These are phyloP conservation scores for Platycercus adscitus DNA, from an alignment of 2,113 vertebrate genomes.

Conservation along the genomic window DNA sequence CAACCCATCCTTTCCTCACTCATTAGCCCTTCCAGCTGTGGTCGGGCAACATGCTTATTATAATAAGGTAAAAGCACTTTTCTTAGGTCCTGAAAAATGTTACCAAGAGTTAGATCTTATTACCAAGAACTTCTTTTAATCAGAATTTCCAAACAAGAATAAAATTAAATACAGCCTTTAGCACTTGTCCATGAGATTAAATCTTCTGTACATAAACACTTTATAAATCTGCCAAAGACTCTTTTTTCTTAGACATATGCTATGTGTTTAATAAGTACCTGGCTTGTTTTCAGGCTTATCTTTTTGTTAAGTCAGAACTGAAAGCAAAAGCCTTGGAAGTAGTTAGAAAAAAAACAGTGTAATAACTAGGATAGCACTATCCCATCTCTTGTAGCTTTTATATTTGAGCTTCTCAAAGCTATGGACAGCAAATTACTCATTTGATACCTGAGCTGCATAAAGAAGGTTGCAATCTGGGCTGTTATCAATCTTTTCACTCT, in stretches of 20 bases:
- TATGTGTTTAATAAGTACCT: conserved; percentile 75
- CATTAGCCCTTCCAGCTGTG: neutral
- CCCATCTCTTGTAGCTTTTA: conserved; percentile 75
- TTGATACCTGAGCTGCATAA: conserved; percentile 77
- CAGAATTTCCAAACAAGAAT: conserved; percentile 48
- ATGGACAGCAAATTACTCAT: conserved; percentile 75
- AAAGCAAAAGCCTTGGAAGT: conserved; percentile 78
- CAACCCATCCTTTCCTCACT: neutral
- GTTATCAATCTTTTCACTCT: conserved; percentile 76
- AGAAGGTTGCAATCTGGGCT: conserved; percentile 76
- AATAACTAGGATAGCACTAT: conserved; percentile 78
- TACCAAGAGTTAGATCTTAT: neutral
- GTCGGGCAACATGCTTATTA: neutral
- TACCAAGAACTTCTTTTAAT: conserved; percentile 39
- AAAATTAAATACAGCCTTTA: conserved; percentile 67
- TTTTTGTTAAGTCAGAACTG: conserved; percentile 76
- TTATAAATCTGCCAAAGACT: conserved; percentile 65
- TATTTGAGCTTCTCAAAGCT: conserved; percentile 72
- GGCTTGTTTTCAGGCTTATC: conserved; percentile 72
- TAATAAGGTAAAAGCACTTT: neutral
- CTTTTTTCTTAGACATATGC: conserved; percentile 54
- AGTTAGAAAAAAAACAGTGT: conserved; percentile 79
- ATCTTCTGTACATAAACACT: conserved; percentile 13
- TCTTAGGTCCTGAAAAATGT: neutral
- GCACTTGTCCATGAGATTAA: conserved; percentile 61